Conservation (phyloP, 2,797 vertebrate genomes). For the Oreochromis mossambicus region DNA sequence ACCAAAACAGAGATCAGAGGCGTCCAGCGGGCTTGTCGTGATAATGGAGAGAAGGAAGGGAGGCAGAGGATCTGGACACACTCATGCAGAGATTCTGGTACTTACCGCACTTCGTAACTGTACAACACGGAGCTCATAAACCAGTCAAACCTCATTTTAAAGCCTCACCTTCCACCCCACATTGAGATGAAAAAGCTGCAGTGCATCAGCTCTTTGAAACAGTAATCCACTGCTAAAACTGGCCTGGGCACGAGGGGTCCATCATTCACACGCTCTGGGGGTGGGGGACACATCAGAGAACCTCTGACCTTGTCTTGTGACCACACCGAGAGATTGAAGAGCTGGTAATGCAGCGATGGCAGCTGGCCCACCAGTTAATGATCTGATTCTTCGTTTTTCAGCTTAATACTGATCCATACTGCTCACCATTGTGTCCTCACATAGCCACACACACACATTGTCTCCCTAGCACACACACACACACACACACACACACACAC, state of each 20-base stretch:
- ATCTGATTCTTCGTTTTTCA: slow-evolving; percentile 41
- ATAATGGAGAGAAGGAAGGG: slow-evolving; percentile 5
- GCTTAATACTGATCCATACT: slow-evolving; percentile 28
- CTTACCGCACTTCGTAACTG: slow-evolving; percentile 25
- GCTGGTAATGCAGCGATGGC: slow-evolving; percentile 58
- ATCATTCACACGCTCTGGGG: slow-evolving; percentile 37
- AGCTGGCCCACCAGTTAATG: slow-evolving; percentile 59
- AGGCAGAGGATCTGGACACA: slow-evolving; percentile 20
- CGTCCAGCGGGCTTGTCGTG: slow-evolving; percentile 35
- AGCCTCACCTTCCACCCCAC: slow-evolving; percentile 39
- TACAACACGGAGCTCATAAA: slow-evolving; percentile 34
- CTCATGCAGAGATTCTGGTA: slow-evolving; percentile 26
- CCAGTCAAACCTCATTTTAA: slow-evolving; percentile 39
- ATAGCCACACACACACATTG: neutral
- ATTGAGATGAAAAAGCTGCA: slow-evolving; percentile 43
- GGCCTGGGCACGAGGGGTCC: neutral
- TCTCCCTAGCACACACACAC: neutral
- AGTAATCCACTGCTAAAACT: slow-evolving; percentile 22
- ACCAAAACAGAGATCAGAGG: slow-evolving; percentile 66
- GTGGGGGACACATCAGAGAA: slow-evolving; percentile 20
- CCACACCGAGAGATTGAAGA: slow-evolving; percentile 54
- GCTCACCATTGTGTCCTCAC: neutral
- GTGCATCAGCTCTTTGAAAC: neutral
- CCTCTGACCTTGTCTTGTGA: slow-evolving; percentile 63
- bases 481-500: neutral